A percentile compares a stretch with the other conserved stretches of the same genome.
These are phyloP conservation scores for Iguana delicatissima DNA, from an alignment of 2,797 vertebrate genomes.

Conservation along the genomic window DNA sequence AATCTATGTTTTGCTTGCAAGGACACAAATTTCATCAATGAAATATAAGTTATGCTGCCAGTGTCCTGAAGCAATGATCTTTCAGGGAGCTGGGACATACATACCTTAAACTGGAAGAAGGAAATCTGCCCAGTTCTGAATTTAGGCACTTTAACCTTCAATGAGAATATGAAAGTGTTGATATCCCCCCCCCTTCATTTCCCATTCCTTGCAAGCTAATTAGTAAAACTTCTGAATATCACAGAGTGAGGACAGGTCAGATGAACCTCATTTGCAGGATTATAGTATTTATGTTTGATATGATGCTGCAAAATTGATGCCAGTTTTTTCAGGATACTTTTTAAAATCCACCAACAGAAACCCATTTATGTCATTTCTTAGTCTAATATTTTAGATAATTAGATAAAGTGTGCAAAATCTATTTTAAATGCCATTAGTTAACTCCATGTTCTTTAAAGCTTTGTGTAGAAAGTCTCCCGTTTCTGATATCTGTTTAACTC, in stretches of 20 bases:
- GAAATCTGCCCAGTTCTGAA: not conserved
- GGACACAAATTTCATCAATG: not conserved
- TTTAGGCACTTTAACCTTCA: not conserved
- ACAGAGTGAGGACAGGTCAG: not conserved
- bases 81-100: not conserved
- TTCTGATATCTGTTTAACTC: not conserved
- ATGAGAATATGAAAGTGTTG: not conserved
- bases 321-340: constrained; percentile 22
- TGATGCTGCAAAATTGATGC: not conserved
- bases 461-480: not conserved
- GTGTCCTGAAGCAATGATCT: not conserved
- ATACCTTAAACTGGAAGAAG: not conserved
- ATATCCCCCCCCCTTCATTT: not conserved
- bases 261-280: constrained; percentile 2
- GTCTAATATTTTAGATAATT: constrained; percentile 13
- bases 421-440: not conserved
- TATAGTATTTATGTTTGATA: not conserved
- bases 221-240: constrained; percentile 12
- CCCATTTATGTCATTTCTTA: not conserved
- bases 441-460: not conserved
- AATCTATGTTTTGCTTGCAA: not conserved
- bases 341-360: constrained; percentile 17
- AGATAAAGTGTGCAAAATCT: not conserved
- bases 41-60: not conserved
- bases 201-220: constrained; percentile 6